Evolutionary conservation across 2,797 vertebrate species (phyloP).

Genomic region (Rhabdomys pumilio): DNA sequence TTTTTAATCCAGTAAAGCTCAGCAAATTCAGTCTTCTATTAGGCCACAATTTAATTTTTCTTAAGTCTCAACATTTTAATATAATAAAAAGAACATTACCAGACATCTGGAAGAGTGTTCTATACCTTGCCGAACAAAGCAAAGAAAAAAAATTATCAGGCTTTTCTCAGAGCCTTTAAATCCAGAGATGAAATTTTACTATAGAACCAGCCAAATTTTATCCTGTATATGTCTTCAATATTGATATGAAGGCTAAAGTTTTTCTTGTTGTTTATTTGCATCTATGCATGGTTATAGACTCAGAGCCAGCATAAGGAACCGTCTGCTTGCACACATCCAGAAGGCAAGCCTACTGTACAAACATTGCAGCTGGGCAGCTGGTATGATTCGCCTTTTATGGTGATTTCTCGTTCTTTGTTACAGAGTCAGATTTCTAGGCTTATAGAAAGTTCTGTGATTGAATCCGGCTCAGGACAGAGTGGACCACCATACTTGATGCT

Average conservation of each 20-base stretch:
- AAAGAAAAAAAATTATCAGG: slow-evolving; percentile 55
- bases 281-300: slow-evolving; percentile 12
- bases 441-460: slow-evolving; percentile 57
- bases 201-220: slow-evolving; percentile 69
- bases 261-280: slow-evolving; percentile 64
- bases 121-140: slow-evolving; percentile 39
- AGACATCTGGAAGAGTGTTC: slow-evolving; percentile 41
- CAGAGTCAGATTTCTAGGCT: slow-evolving; percentile 62
- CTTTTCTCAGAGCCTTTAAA: slow-evolving; percentile 74
- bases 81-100: slow-evolving; percentile 39
- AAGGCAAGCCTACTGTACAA: slow-evolving; percentile 66
- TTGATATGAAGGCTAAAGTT: slow-evolving; percentile 65
- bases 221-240: slow-evolving; percentile 73
- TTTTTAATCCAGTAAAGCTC: slow-evolving; percentile 10
- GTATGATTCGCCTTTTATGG: slow-evolving; percentile 64
- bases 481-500: slow-evolving; percentile 75
- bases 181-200: slow-evolving; percentile 64
- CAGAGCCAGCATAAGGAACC: slow-evolving; percentile 61
- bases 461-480: slow-evolving; percentile 77
- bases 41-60: slow-evolving; percentile 70
- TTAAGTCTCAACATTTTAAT: slow-evolving; percentile 57
- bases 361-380: slow-evolving; percentile 61
- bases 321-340: slow-evolving; percentile 16
- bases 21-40: slow-evolving; percentile 49
- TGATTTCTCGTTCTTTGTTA: slow-evolving; percentile 66